Evolutionary conservation across 2,888 invertebrate species (phyloP).

Genomic region (Rhaphigaster nebulosa): DNA sequence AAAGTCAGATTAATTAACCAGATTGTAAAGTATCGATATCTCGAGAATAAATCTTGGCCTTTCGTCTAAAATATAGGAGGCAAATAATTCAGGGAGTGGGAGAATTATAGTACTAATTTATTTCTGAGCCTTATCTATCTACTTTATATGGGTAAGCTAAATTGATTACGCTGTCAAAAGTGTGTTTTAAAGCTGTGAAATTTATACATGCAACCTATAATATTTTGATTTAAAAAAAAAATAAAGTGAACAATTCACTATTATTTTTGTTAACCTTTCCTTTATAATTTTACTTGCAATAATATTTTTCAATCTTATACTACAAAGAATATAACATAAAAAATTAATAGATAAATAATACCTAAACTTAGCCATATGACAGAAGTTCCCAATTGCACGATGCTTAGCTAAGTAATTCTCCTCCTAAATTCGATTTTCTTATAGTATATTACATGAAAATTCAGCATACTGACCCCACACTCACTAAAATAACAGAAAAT

Average conservation of each 20-base stretch:
- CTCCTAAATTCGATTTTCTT: no score
- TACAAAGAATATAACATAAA: no score
- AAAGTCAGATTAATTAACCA: slow-evolving; percentile 21
- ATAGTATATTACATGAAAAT: no score
- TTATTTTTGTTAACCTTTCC: no score
- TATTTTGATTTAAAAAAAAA: neutral
- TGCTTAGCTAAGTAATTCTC: no score
- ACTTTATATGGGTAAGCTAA: neutral
- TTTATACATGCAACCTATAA: neutral
- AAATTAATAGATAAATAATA: no score
- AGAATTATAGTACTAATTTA: slow-evolving; percentile 1
- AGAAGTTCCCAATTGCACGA: no score
- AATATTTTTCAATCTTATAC: no score
- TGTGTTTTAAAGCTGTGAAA: slow-evolving; percentile 3
- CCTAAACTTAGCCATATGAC: no score
- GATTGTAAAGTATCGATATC: slow-evolving; percentile 29
- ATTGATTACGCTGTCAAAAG: neutral
- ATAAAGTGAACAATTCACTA: neutral
- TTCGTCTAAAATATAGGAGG: slow-evolving; percentile 30
- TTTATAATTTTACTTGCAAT: no score
- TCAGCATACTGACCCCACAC: no score
- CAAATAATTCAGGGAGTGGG: neutral
- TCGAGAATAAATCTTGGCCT: neutral
- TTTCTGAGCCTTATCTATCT: slow-evolving; percentile 9
- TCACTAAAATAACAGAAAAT: no score